phyloP scores from a whole-genome alignment of 2,113 vertebrate species.

The Perognathus longimembris region DNA sequence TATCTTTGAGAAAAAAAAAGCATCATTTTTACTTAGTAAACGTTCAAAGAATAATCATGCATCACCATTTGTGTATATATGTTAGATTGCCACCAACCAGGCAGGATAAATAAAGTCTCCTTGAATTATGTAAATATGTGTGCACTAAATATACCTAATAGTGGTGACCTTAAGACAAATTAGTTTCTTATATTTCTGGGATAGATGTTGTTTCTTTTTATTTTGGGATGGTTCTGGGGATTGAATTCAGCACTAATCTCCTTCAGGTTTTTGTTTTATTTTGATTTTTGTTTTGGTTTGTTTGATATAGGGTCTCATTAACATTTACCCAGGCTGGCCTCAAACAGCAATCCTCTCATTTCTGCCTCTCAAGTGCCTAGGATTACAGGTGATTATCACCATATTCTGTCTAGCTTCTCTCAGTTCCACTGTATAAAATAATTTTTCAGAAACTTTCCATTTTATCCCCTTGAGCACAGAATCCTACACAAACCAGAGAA shows the following conservation, averaged over 20 bases:
- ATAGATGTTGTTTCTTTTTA: too few relatives aligned
- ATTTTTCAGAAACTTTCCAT: background rate
- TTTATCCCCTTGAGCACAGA: background rate
- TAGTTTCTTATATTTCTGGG: background rate
- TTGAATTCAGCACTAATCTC: too few relatives aligned
- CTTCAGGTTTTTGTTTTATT: too few relatives aligned
- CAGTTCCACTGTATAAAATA: background rate
- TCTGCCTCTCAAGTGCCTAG: too few relatives aligned
- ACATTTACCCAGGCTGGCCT: too few relatives aligned
- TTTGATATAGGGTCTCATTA: too few relatives aligned
- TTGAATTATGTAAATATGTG: background rate
- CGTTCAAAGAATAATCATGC: background rate
- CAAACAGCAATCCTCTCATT: too few relatives aligned
- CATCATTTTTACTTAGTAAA: background rate
- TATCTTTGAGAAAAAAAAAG: background rate
- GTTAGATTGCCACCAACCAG: background rate
- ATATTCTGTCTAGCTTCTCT: background rate
- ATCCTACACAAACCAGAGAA: background rate
- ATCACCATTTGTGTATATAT: background rate
- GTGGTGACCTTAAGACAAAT: background rate
- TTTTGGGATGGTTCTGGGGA: too few relatives aligned
- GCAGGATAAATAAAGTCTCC: background rate
- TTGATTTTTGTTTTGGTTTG: too few relatives aligned
- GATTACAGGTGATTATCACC: too few relatives aligned
- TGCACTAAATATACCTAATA: background rate